Base-by-base conservation (phyloP, 2,113 vertebrate genomes). In the Corythornis madagascariensis region DNA sequence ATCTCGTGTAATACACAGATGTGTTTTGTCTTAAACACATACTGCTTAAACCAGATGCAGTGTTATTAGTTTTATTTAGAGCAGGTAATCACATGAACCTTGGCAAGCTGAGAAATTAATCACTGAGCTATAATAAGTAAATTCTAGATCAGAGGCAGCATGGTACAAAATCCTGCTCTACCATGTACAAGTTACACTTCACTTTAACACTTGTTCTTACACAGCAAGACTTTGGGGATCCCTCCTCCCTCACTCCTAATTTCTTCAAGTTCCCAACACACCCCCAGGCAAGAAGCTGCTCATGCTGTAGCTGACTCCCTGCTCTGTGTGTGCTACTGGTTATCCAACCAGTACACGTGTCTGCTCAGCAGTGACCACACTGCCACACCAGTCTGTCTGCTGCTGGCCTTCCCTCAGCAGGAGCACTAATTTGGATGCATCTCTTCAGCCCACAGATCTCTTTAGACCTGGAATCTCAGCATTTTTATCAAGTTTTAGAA, bases 261-360 rank as follows among this genome's bases (percentile, higher is more conserved):
- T 71, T 75, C 42, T 67, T 47, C 43, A 10, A 24, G 20, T 52
- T 24, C 38, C 18, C 2, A 2, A 9, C 4, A 29, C 24, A 7
- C 35, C 33, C 22, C 43, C n/a, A n/a, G 59, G 13, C 43, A 35
- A 35, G 33, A 53, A 75, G 75, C 31, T 48, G 53, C 67, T 75
- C 0, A 0, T 11, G 15, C 29, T 52, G 59, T 48, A 31, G 60
- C 72, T 73, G 78, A 19, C 42, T 35, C 52, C 24, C 28, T 11
- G n/a, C 33, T 59, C 11, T 29, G 18, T 16, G 3, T 47, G 3
- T 47, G 43, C 29, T 33, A 2, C 60, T 31, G 67, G 24, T 79
- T 22, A 18, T n/a, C 60, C 9, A 10, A 8, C 25, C 31, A 9
- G 35, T 45, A 40, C 26, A 2, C 1, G 1, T 5, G 8, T 22